These are phyloP conservation scores for Uropsilus gracilis DNA, from an alignment of 2,113 vertebrate genomes.

Conservation along the genomic window DNA sequence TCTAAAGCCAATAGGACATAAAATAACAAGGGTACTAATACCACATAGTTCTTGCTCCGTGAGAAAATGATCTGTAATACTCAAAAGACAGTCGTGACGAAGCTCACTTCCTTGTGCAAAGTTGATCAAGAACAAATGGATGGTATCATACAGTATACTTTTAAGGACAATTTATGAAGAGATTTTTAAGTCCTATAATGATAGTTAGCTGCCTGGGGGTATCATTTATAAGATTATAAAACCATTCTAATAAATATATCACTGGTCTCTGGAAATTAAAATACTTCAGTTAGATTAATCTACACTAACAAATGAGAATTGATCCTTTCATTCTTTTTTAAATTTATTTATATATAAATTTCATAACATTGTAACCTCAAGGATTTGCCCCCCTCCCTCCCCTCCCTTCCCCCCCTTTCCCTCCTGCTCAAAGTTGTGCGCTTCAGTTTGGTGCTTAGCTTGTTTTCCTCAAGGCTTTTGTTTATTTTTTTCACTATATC, in stretches of 20 bases:
- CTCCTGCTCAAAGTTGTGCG: too few species aligned
- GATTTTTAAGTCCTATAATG: constrained; percentile 38
- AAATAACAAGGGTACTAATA: constrained; percentile 22
- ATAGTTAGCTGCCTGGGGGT: constrained; percentile 14
- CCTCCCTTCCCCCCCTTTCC: too few species aligned
- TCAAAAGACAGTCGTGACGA: constrained; percentile 48
- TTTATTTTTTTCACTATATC: too few species aligned
- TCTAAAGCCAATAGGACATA: constrained; percentile 17
- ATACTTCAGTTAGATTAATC: constrained; percentile 65
- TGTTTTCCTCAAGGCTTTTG: too few species aligned
- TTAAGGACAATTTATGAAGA: not conserved
- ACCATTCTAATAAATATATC: constrained; percentile 41
- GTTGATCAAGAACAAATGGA: constrained; percentile 38
- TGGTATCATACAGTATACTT: constrained; percentile 10
- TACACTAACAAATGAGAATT: constrained; percentile 67
- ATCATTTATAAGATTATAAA: constrained; percentile 36
- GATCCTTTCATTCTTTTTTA: too few species aligned
- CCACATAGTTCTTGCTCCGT: not conserved
- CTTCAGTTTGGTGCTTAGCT: too few species aligned
- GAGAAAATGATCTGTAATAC: constrained; percentile 57
- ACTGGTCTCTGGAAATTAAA: constrained; percentile 52
- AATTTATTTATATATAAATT: too few species aligned
- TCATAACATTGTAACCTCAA: too few species aligned
- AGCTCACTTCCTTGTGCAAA: not conserved
- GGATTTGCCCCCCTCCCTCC: too few species aligned